Percentiles rank a stretch among this genome's conserved stretches.
Conservation (phyloP, 2,888 invertebrate species). For the Tetranychus truncatus region DNA sequence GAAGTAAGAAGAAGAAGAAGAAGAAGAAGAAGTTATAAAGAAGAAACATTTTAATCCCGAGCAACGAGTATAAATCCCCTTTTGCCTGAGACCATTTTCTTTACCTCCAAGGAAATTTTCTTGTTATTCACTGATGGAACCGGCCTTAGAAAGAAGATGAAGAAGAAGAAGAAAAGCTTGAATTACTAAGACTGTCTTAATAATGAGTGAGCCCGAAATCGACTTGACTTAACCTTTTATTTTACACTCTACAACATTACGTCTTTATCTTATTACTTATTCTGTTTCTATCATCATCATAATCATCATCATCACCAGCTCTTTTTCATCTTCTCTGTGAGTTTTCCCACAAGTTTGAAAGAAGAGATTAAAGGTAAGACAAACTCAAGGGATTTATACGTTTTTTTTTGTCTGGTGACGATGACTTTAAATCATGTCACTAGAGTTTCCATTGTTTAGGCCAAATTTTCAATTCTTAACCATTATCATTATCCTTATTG, state of each 20-base stretch:
- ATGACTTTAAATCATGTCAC: too few relatives aligned
- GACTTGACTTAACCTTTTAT: constrained; percentile 1
- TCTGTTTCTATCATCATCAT: neutral
- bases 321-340: neutral
- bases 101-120: constrained; percentile 10
- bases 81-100: constrained; percentile 8
- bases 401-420: too few relatives aligned
- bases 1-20: neutral
- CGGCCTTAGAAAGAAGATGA: constrained; percentile 6
- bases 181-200: constrained; percentile 1
- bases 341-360: neutral
- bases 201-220: neutral
- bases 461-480: too few relatives aligned
- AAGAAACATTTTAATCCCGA: neutral
- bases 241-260: neutral
- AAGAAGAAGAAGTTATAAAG: neutral
- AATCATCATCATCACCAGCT: neutral
- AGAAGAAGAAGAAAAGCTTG: neutral
- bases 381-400: too few relatives aligned
- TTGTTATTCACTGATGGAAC: neutral
- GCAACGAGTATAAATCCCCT: constrained; percentile 10
- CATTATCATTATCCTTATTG: too few relatives aligned
- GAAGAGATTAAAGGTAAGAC: too few relatives aligned
- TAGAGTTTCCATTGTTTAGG: too few relatives aligned
- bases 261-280: neutral